phyloP scores from a whole-genome alignment of 2,888 invertebrate species.

The Ophion obscuratus region DNA sequence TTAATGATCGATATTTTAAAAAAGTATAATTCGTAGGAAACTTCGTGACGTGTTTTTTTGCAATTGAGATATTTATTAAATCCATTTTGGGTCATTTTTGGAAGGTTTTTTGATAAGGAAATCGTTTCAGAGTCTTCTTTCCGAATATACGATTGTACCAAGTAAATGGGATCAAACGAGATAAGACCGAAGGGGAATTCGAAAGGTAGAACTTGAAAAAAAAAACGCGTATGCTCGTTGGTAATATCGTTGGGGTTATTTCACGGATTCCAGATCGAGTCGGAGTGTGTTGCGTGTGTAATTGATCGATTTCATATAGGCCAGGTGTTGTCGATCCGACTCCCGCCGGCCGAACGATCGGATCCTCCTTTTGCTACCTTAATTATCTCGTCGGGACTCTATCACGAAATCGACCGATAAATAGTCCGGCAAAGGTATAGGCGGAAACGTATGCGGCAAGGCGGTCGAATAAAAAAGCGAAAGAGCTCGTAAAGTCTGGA shows the following conservation, averaged over 20 bases:
- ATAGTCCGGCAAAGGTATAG: constrained; percentile 17
- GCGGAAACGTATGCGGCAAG: constrained; percentile 15
- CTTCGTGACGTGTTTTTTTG: too few species aligned
- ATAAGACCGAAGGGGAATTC: constrained; percentile 33
- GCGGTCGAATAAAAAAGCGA: constrained; percentile 6
- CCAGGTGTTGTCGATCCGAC: constrained; percentile 58
- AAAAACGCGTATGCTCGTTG: constrained; percentile 36
- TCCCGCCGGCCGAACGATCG: constrained; percentile 40
- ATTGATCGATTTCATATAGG: constrained; percentile 39
- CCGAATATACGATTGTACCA: not conserved
- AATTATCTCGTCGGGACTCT: constrained; percentile 56
- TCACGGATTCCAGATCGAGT: constrained; percentile 49
- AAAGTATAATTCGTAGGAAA: too few species aligned
- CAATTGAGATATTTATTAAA: too few species aligned
- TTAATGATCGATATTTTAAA: too few species aligned
- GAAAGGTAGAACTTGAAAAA: constrained; percentile 15
- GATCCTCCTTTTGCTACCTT: constrained; percentile 44
- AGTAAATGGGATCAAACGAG: constrained; percentile 16
- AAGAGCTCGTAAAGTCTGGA: constrained; percentile 3
- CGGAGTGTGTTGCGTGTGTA: constrained; percentile 50
- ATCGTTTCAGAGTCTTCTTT: not conserved
- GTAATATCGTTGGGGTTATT: constrained; percentile 28
- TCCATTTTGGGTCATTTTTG: too few species aligned
- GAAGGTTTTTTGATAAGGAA: not conserved
- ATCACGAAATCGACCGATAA: constrained; percentile 47